phyloP scores from a whole-genome alignment of 2,888 invertebrate species.

The Lathronympha strigana region DNA sequence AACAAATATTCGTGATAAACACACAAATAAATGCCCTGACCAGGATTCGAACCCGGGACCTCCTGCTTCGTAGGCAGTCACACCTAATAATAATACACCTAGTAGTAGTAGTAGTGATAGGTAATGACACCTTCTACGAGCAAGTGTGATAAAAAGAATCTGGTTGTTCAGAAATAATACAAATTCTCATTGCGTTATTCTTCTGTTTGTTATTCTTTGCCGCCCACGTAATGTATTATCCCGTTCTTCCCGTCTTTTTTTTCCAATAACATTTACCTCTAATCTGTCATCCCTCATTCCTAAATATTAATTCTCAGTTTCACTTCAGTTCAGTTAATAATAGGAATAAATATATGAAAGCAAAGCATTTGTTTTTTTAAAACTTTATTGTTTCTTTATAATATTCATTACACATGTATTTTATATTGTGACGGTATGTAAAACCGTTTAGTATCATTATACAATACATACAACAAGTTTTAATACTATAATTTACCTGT shows the following conservation, averaged over 20 bases:
- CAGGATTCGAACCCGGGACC: no score
- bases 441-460: conserved; percentile 71
- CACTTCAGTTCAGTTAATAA: conserved; percentile 1
- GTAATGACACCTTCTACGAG: no score
- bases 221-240: conserved; percentile 22
- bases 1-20: no score
- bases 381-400: conserved; percentile 83
- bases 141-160: conserved; percentile 75
- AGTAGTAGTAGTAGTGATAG: no score
- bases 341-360: conserved; percentile 1
- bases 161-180: conserved; percentile 58
- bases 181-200: conserved; percentile 64
- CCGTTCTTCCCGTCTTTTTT: conserved; percentile 12
- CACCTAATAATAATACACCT: no score
- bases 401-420: conserved; percentile 82
- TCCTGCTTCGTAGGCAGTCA: no score
- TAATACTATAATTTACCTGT: conserved; percentile 79
- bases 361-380: conserved; percentile 61
- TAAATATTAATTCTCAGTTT: no score
- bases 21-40: no score
- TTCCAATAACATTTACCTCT: conserved; percentile 31
- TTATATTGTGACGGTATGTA: conserved; percentile 65
- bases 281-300: conserved; percentile 30
- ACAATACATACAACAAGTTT: conserved; percentile 81
- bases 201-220: conserved; percentile 40